These are phyloP conservation scores for Limnodromus scolopaceus DNA, from an alignment of 2,797 vertebrate genomes.

Conservation along the genomic window DNA sequence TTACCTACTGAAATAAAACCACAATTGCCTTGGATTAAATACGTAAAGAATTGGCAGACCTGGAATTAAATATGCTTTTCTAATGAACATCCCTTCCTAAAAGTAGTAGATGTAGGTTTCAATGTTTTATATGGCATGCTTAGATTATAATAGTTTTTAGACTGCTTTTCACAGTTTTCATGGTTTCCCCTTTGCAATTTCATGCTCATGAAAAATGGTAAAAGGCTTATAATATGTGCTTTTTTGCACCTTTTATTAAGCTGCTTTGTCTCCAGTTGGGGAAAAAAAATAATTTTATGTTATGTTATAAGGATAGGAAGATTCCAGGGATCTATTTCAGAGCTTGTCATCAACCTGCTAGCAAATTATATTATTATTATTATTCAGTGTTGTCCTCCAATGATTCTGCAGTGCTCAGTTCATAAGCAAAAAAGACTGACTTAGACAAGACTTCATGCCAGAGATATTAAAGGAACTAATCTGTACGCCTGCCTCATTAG, in stretches of 20 bases:
- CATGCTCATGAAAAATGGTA: not conserved
- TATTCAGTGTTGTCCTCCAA: not conserved
- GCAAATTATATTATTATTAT: not conserved
- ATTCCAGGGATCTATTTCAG: not conserved
- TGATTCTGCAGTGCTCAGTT: not conserved
- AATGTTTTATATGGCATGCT: not conserved
- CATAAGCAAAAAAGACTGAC: not conserved
- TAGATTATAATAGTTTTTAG: not conserved
- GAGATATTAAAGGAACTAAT: slow-evolving; percentile 44
- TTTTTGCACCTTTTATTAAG: not conserved
- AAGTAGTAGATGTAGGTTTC: not conserved
- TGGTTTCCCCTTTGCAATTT: not conserved
- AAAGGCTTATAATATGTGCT: not conserved
- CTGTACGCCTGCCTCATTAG: not conserved
- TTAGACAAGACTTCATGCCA: not conserved
- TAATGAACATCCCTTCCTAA: not conserved
- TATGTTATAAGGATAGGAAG: not conserved
- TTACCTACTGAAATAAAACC: not conserved
- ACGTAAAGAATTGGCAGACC: not conserved
- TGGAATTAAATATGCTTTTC: not conserved
- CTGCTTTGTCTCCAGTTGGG: not conserved
- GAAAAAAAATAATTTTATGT: not conserved
- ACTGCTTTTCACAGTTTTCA: not conserved
- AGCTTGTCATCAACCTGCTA: not conserved
- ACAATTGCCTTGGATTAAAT: not conserved